phyloP scores from a whole-genome alignment of 2,113 vertebrate species.

The Carassius carassius region DNA sequence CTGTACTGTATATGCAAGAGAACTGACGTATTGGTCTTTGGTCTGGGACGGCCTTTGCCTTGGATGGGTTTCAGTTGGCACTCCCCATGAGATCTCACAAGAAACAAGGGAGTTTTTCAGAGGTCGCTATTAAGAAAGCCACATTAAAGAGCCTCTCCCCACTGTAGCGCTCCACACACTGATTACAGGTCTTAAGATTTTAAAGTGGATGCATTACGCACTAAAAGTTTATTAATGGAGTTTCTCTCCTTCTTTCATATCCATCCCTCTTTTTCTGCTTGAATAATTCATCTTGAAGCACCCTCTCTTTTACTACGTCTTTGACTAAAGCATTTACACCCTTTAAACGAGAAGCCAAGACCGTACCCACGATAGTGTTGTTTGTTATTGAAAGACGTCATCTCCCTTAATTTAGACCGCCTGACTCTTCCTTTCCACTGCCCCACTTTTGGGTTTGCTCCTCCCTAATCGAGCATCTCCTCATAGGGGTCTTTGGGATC shows the following conservation, averaged over 20 bases:
- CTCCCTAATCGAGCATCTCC: slow-evolving; percentile 4
- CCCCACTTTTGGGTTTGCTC: slow-evolving; percentile 26
- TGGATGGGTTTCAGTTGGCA: slow-evolving; percentile 33
- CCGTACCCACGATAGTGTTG: background rate
- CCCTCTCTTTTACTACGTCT: background rate
- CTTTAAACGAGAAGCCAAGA: background rate
- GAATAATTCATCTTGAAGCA: slow-evolving; percentile 18
- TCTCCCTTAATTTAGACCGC: slow-evolving; percentile 11
- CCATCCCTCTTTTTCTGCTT: slow-evolving; percentile 24
- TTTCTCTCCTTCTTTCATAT: background rate
- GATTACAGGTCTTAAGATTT: slow-evolving; percentile 38
- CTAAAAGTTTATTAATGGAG: slow-evolving; percentile 16
- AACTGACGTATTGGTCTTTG: slow-evolving; percentile 20
- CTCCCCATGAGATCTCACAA: slow-evolving; percentile 28
- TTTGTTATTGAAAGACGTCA: slow-evolving; percentile 35
- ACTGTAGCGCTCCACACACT: slow-evolving; percentile 10
- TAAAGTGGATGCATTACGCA: slow-evolving; percentile 4
- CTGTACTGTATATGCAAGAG: background rate
- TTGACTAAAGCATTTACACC: background rate
- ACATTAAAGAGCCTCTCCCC: slow-evolving; percentile 23
- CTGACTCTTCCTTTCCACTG: slow-evolving; percentile 30
- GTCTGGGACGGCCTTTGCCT: slow-evolving; percentile 1
- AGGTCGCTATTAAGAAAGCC: slow-evolving; percentile 16
- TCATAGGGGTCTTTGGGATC: slow-evolving; percentile 7
- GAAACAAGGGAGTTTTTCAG: slow-evolving; percentile 39